phyloP scores from a whole-genome alignment of 2,888 invertebrate species.

The Philopedon plagiatum region DNA sequence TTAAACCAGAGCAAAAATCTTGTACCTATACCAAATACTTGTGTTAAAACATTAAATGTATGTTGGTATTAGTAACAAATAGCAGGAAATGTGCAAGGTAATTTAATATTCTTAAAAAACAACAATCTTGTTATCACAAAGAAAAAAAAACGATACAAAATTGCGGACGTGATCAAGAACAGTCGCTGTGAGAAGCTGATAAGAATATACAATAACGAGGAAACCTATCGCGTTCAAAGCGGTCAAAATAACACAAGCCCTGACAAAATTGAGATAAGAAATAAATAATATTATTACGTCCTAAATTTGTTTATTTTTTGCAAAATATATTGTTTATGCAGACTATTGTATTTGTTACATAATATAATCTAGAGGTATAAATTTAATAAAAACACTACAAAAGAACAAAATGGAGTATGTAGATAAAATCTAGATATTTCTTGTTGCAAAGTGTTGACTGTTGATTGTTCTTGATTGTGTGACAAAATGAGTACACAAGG shows the following conservation, averaged over 20 bases:
- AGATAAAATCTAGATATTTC: too few relatives aligned
- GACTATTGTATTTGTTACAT: too few relatives aligned
- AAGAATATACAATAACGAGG: slow-evolving; percentile 22
- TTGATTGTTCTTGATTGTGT: too few relatives aligned
- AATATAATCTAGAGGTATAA: too few relatives aligned
- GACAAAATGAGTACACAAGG: too few relatives aligned
- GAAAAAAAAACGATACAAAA: slow-evolving; percentile 24
- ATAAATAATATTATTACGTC: background rate
- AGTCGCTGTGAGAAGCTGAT: slow-evolving; percentile 12
- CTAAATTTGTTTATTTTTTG: background rate
- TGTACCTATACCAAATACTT: too few relatives aligned
- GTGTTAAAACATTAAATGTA: too few relatives aligned
- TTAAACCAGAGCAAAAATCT: too few relatives aligned
- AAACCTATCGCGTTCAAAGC: slow-evolving; percentile 2
- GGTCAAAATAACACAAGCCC: slow-evolving; percentile 17
- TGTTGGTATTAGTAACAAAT: too few relatives aligned
- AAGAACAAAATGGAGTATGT: too few relatives aligned
- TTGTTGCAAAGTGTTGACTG: too few relatives aligned
- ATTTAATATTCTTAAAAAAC: slow-evolving; percentile 4
- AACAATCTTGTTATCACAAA: slow-evolving; percentile 15
- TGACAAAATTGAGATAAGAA: slow-evolving; percentile 12
- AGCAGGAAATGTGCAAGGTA: background rate
- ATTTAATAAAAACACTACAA: too few relatives aligned
- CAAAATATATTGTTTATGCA: slow-evolving; percentile 4
- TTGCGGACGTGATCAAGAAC: slow-evolving; percentile 36